phyloP scores from a whole-genome alignment of 2,113 vertebrate genomes.

The Tachysurus vachellii region DNA sequence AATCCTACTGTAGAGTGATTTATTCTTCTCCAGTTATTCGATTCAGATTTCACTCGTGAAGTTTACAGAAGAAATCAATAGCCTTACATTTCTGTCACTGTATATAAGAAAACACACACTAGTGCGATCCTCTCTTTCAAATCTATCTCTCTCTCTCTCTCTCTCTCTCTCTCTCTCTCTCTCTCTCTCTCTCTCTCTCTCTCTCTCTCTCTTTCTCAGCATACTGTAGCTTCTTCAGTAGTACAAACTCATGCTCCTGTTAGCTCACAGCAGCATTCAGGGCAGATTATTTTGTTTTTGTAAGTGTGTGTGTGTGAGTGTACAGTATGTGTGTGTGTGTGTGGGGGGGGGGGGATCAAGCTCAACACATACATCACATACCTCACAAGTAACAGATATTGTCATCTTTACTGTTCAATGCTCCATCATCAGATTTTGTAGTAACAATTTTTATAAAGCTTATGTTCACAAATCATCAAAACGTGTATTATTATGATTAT shows the following conservation, averaged over 20 bases:
- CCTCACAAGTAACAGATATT: not conserved
- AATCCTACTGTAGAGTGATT: not conserved
- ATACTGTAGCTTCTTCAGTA: not conserved
- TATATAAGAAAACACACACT: not conserved
- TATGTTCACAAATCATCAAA: too few relatives aligned
- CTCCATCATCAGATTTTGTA: not conserved
- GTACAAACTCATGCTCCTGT: not conserved
- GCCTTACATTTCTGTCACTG: slow-evolving; percentile 6
- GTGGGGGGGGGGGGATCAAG: not conserved
- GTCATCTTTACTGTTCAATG: not conserved
- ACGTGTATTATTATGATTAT: too few relatives aligned
- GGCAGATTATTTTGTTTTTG: not conserved
- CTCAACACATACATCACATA: not conserved
- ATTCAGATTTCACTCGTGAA: not conserved
- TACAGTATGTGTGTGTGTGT: too few relatives aligned
- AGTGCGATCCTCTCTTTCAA: not conserved
- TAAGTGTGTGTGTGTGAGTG: not conserved
- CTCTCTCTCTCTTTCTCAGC: not conserved
- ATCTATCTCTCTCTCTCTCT: not conserved
- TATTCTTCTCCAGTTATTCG: not conserved
- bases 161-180: not conserved
- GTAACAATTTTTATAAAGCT: not conserved
- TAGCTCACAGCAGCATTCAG: not conserved
- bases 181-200: not conserved
- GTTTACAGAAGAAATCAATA: slow-evolving; percentile 12